Evolutionary conservation across 92 coral and sea anemone species (phyloP).

Genomic region (Epizoanthus rinbou): DNA sequence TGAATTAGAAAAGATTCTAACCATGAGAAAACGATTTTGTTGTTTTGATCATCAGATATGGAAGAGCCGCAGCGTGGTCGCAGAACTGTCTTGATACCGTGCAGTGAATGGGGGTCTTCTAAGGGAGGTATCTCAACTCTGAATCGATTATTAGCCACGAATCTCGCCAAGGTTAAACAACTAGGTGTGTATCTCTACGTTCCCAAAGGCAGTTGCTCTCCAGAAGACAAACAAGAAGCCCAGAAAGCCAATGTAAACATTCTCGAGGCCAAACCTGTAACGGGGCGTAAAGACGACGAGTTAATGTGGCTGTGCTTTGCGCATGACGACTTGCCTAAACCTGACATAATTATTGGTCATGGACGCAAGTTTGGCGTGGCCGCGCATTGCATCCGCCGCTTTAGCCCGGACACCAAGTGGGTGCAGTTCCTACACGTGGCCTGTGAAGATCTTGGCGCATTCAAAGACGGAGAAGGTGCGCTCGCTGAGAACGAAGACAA

Average conservation of each 20-base stretch:
- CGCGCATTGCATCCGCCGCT: slow-evolving; percentile 32
- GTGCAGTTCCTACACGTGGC: slow-evolving; percentile 24
- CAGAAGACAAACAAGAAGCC: too few relatives aligned
- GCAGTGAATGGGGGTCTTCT: slow-evolving; percentile 9
- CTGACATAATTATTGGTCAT: slow-evolving; percentile 33
- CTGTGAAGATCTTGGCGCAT: slow-evolving; percentile 1
- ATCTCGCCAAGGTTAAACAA: slow-evolving; percentile 1
- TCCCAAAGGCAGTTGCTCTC: too few relatives aligned
- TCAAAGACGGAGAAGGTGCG: neutral
- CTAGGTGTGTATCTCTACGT: too few relatives aligned
- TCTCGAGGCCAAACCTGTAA: slow-evolving; percentile 10
- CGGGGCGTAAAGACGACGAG: slow-evolving; percentile 16
- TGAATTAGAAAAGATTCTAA: too few relatives aligned
- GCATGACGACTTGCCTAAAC: neutral
- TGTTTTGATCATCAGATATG: too few relatives aligned
- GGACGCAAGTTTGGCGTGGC: slow-evolving; percentile 23
- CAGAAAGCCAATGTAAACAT: neutral
- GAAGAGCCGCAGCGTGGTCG: too few relatives aligned
- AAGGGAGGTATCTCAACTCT: slow-evolving; percentile 25
- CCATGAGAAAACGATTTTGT: too few relatives aligned
- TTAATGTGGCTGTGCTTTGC: too few relatives aligned
- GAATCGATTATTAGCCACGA: slow-evolving; percentile 6
- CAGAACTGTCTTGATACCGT: slow-evolving; percentile 6
- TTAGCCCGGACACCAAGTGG: slow-evolving; percentile 25
- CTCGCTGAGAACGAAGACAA: neutral